Evolutionary conservation across 1,140 invertebrate species (phyloP), one percentile per base, ranked within the genome.

Genomic region (Scaptomyza montana): DNA sequence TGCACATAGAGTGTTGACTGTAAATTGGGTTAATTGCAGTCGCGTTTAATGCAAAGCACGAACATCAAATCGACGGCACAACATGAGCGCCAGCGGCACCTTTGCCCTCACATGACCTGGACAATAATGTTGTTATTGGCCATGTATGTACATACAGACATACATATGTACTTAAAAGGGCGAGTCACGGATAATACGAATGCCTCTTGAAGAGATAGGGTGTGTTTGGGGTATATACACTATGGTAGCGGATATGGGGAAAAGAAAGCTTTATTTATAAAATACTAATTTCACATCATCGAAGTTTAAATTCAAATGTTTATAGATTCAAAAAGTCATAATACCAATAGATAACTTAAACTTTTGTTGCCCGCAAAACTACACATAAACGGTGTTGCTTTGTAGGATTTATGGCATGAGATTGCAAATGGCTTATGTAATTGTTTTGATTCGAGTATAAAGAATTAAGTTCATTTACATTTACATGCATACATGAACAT

Each of bases 11-110:
- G 55, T 71, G 59, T 59, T 61, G 50, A 21, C 49, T 33, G 49
- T 41, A 41, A 89, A 89, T 77, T 89, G 84, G 82, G 82, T 87
- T 87, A 87, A 87, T 87, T 67, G 84, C 78, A 57, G 36, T 2
- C 59, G 28, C 30, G 41, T 54, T 74, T 46, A 28, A 36, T 63
- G 57, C 53, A 25, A 12, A 25, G n/a, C 56, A 39, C 21, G 43
- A 21, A n/a, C 39, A 72, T 54, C 45, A 72, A 63, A 74, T 43
- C 55, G 57, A 30, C 70, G 61, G 47, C 51, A 50, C n/a, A 53
- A 76, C 25, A 45, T 51, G 46, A 19, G 5, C 30, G 30, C 30
- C 30, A 45, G 50, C 69, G 63, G 47, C 82, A 76, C 80, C 71
- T 84, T 77, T 81, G 78, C 55, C 72, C 78, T 53, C 60, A 63